Conservation (phyloP, 2,113 vertebrate species). For the Laticauda colubrina region DNA sequence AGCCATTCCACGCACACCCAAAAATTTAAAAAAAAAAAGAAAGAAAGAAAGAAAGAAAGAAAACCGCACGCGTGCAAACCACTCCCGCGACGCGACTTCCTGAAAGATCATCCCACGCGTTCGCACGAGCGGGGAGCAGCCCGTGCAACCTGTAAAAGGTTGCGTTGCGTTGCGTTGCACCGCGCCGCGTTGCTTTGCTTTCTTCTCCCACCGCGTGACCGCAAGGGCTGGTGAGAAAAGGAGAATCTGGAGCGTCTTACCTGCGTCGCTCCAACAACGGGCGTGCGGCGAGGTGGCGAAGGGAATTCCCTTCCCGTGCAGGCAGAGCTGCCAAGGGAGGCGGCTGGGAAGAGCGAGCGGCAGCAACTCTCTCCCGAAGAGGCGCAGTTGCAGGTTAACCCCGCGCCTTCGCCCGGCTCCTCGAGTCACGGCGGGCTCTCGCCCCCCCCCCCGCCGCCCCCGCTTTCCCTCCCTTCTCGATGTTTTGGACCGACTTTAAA, state of each 20-base stretch:
- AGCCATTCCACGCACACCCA: neutral
- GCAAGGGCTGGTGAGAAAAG: neutral
- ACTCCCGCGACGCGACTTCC: neutral
- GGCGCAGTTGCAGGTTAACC: neutral
- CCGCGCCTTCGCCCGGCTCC: neutral
- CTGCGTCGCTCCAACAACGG: neutral
- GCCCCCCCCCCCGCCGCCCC: neutral
- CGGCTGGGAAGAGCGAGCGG: neutral
- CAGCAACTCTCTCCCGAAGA: neutral
- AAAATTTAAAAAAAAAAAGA: neutral
- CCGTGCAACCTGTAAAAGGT: neutral
- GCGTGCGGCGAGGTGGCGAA: neutral
- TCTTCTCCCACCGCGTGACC: neutral
- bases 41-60: too few relatives aligned
- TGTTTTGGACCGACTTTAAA: conserved; percentile 24
- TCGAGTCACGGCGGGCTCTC: neutral
- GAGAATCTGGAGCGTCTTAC: neutral
- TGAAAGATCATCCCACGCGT: neutral
- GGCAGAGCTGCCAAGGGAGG: neutral
- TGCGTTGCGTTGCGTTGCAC: neutral
- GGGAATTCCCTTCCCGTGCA: neutral
- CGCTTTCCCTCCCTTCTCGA: neutral
- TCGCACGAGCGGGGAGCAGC: neutral
- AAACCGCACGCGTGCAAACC: neutral
- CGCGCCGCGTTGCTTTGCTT: neutral